Base-by-base conservation (phyloP, 2,797 vertebrate genomes). In the Rhincodon typus region DNA sequence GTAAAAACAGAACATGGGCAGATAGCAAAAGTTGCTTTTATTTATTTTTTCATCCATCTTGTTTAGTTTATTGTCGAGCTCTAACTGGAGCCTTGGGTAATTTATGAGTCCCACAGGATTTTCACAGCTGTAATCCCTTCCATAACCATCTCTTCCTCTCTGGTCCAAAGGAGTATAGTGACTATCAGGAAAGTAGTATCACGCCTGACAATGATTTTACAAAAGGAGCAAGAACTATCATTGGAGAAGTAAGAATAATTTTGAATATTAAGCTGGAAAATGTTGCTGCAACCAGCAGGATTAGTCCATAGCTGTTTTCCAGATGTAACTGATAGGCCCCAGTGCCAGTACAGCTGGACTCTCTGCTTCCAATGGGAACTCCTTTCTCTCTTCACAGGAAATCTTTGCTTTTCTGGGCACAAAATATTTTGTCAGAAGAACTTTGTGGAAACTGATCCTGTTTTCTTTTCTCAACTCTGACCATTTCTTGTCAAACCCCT, bases 381-480 rank as follows among this genome's bases (percentile, higher is more conserved):
- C 2, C 21, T 46, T 21, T 91, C 88, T 66, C 15, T 66, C 5
- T 42, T 38, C 62, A 93, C 62, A 25, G 62, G n/a, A 93, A 93
- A 67, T 91, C 88, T 91, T 62, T 66, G 21, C 62, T 69, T 93
- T 93, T 69, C 62, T 69, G n/a, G 90, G 15, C 66, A 69, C n/a
- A 93, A 93, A 69, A 93, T 93, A 0, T 42, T 93, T 38, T 93
- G 67, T 69, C 90, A 93, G 38, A 69, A n/a, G n/a, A 69, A 69
- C n/a, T 66, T 69, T 93, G 23, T 69, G 38, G 90, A 69, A 93
- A 38, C 19, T 67, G 90, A 93, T 69, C 66, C 38, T 69, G 66
- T 42, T 69, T 93, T 69, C 34, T 93, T 93, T 93, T 25, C 88
- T 91, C 88, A 91, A 67, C 21, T 93, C 23, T 69, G 67, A 93